A percentile compares a stretch with the other conserved stretches of the same genome.
phyloP scores from a whole-genome alignment of 2,888 invertebrate species.

The Eulithis testata region DNA sequence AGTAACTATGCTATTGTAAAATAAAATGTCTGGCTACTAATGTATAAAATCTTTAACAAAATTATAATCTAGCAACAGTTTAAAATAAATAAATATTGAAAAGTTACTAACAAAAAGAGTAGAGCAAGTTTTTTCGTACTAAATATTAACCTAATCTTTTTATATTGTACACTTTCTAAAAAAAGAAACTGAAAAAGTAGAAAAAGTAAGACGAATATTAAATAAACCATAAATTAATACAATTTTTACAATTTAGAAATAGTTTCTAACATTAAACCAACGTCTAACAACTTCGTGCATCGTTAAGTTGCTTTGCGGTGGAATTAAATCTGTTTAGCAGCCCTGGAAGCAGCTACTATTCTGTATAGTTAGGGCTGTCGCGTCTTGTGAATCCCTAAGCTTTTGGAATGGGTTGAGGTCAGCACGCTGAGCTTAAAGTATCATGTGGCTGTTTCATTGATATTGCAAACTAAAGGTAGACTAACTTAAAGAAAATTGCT shows the following conservation, averaged over 20 bases:
- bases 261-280: slow-evolving; percentile 13
- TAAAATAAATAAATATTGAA: no score
- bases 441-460: slow-evolving; percentile 12
- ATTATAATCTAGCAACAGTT: no score
- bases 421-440: slow-evolving; percentile 16
- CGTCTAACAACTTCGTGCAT: slow-evolving; percentile 23
- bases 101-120: no score
- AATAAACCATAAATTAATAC: slow-evolving; percentile 5
- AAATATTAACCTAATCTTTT: no score
- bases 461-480: not conserved
- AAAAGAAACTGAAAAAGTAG: no score
- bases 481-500: no score
- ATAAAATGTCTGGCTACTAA: no score
- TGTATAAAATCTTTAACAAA: no score
- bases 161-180: no score
- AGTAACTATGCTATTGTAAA: no score
- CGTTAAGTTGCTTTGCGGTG: slow-evolving; percentile 28
- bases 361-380: slow-evolving; percentile 20
- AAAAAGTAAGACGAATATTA: not conserved
- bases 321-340: slow-evolving; percentile 26
- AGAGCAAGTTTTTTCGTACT: no score
- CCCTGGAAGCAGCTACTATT: slow-evolving; percentile 11
- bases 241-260: slow-evolving; percentile 19
- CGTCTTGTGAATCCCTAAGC: slow-evolving; percentile 16
- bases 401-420: slow-evolving; percentile 21